A percentile compares a stretch with the other conserved stretches of the same genome.
phyloP scores from a whole-genome alignment of 1,140 invertebrate genomes.

The Aphaenogaster ashmeadi region DNA sequence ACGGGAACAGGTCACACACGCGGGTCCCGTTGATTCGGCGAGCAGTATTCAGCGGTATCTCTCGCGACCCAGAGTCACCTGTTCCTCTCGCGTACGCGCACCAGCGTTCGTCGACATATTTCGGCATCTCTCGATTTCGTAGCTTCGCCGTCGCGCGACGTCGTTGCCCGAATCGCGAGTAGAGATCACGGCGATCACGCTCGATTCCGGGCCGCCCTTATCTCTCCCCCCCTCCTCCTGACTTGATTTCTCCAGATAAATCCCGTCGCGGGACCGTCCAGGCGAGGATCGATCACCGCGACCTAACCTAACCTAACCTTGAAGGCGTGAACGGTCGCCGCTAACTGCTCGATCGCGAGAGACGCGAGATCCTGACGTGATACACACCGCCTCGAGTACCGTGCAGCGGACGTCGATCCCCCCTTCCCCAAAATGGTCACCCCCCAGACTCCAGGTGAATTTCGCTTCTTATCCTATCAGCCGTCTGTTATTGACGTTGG shows the following conservation, averaged over 20 bases:
- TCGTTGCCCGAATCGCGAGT: neutral
- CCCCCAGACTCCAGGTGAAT: slow-evolving; percentile 71
- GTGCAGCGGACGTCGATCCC: slow-evolving; percentile 30
- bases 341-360: neutral
- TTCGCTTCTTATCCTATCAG: slow-evolving; percentile 31
- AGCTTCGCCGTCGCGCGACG: neutral
- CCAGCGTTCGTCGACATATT: neutral
- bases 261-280: slow-evolving; percentile 27
- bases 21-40: neutral
- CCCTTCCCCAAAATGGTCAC: slow-evolving; percentile 58
- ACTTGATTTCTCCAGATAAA: slow-evolving; percentile 65
- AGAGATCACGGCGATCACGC: neutral
- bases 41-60: too few relatives aligned
- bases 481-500: neutral
- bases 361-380: slow-evolving; percentile 10
- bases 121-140: neutral
- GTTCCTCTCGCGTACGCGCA: too few relatives aligned
- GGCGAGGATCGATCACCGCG: slow-evolving; percentile 60
- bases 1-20: neutral
- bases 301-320: slow-evolving; percentile 71
- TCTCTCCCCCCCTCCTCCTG: slow-evolving; percentile 37
- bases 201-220: slow-evolving; percentile 21
- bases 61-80: too few relatives aligned
- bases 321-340: slow-evolving; percentile 60
- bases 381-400: neutral